A percentile compares a stretch with the other conserved stretches of the same genome.
These are phyloP conservation scores for Echinops telfairi DNA, from an alignment of 2,113 vertebrate species.

Conservation along the genomic window DNA sequence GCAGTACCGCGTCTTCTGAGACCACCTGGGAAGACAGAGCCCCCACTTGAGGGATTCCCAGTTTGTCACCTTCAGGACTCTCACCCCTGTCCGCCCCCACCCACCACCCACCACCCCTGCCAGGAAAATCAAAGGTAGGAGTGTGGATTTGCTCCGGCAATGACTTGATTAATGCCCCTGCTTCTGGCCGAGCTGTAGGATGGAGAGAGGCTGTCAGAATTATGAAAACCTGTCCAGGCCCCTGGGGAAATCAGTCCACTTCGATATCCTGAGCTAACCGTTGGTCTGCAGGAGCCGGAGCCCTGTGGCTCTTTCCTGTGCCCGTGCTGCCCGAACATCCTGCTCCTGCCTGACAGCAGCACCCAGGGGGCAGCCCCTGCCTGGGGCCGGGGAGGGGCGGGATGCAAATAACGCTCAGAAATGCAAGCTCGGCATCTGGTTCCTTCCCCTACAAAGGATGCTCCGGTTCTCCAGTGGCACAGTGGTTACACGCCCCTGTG, in stretches of 20 bases:
- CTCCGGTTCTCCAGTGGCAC: background rate
- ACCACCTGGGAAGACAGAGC: background rate
- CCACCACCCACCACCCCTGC: background rate
- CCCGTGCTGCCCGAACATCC: background rate
- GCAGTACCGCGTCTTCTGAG: background rate
- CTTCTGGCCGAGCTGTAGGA: constrained; percentile 22
- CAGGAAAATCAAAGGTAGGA: constrained; percentile 38
- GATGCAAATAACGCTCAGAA: background rate
- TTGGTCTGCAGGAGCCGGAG: constrained; percentile 29
- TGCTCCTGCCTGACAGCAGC: background rate
- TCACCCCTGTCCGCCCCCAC: background rate
- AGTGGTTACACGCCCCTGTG: too few species aligned
- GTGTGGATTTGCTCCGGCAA: constrained; percentile 34
- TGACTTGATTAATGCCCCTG: constrained; percentile 47
- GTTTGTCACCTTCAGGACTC: background rate
- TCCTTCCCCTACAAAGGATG: background rate
- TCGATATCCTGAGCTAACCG: constrained; percentile 38
- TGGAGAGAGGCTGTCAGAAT: constrained; percentile 54
- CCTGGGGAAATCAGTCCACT: constrained; percentile 57
- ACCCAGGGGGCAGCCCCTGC: background rate
- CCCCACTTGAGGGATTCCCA: background rate
- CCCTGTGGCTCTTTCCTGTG: background rate
- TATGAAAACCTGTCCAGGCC: constrained; percentile 28
- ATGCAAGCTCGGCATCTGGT: background rate
- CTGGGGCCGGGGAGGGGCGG: background rate